phyloP scores from a whole-genome alignment of 2,797 vertebrate species.

The Lutjanus argentimaculatus region DNA sequence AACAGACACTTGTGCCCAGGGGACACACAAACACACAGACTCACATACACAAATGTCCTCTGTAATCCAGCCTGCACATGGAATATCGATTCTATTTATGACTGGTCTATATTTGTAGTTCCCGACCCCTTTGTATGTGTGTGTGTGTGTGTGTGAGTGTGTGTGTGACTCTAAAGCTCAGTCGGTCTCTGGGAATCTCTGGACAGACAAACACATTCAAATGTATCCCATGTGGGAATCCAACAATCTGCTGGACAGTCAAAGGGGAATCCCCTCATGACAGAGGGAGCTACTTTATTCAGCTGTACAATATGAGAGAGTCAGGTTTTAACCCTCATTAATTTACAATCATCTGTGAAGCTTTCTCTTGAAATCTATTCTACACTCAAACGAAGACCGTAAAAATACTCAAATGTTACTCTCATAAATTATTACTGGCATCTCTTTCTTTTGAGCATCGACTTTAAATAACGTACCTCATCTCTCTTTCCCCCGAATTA shows the following conservation, averaged over 20 bases:
- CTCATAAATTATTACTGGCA: not conserved
- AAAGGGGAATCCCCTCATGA: constrained; percentile 53
- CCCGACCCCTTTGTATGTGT: constrained; percentile 59
- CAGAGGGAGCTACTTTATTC: constrained; percentile 13
- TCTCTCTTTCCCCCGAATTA: not conserved
- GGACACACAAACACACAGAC: constrained; percentile 65
- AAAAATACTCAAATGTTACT: not conserved
- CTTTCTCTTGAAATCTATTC: not conserved
- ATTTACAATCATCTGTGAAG: not conserved
- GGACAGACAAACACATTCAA: constrained; percentile 58
- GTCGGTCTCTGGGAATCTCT: constrained; percentile 79
- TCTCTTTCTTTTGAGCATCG: not conserved
- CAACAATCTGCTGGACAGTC: constrained; percentile 55
- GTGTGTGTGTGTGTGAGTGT: constrained; percentile 43
- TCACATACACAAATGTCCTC: constrained; percentile 57
- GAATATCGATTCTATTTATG: constrained; percentile 77
- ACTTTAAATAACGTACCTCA: not conserved
- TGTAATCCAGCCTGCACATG: constrained; percentile 67
- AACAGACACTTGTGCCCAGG: constrained; percentile 78
- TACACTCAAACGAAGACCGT: not conserved
- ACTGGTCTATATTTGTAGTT: constrained; percentile 74
- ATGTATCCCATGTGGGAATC: constrained; percentile 66
- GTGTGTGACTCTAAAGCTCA: constrained; percentile 52
- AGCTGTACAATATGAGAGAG: not conserved
- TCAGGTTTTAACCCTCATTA: not conserved